phyloP scores from a whole-genome alignment of 2,797 vertebrate genomes.

The Gymnoscopelus braueri region DNA sequence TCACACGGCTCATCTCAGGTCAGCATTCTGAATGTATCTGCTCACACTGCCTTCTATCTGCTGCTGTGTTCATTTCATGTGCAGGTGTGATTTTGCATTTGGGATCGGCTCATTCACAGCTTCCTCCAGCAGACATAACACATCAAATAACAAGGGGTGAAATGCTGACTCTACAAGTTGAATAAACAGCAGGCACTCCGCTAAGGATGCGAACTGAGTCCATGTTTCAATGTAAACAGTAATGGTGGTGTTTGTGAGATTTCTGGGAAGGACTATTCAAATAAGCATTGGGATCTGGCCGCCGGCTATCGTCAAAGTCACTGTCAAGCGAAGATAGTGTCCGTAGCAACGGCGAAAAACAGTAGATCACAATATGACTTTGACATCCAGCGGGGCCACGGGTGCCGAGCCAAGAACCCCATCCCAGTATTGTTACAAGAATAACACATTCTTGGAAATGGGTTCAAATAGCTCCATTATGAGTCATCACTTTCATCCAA shows the following conservation, averaged over 20 bases:
- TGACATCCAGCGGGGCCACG: slow-evolving; percentile 31
- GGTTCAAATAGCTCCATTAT: slow-evolving; percentile 49
- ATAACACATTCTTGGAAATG: slow-evolving; percentile 73
- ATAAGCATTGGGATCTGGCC: slow-evolving; percentile 47
- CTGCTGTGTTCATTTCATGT: slow-evolving; percentile 1
- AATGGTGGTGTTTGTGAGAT: slow-evolving; percentile 15
- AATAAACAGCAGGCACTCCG: slow-evolving; percentile 32
- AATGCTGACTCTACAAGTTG: slow-evolving; percentile 30
- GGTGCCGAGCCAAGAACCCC: slow-evolving; percentile 54
- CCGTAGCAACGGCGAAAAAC: slow-evolving; percentile 73
- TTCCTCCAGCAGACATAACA: slow-evolving; percentile 23
- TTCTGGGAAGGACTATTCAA: slow-evolving; percentile 36
- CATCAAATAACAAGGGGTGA: slow-evolving; percentile 43
- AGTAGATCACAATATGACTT: slow-evolving; percentile 60
- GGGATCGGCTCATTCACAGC: slow-evolving; percentile 36
- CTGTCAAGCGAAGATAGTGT: slow-evolving; percentile 61
- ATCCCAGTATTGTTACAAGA: slow-evolving; percentile 64
- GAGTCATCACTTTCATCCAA: slow-evolving; percentile 63
- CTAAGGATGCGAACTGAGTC: not conserved
- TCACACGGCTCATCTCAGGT: slow-evolving; percentile 41
- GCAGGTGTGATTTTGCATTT: slow-evolving; percentile 27
- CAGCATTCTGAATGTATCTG: slow-evolving; percentile 51
- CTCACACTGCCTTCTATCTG: slow-evolving; percentile 43
- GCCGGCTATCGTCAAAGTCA: slow-evolving; percentile 43
- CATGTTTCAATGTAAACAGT: not conserved